Evolutionary conservation across 2,113 vertebrate species (phyloP).

Genomic region (Periophthalmus modestus): DNA sequence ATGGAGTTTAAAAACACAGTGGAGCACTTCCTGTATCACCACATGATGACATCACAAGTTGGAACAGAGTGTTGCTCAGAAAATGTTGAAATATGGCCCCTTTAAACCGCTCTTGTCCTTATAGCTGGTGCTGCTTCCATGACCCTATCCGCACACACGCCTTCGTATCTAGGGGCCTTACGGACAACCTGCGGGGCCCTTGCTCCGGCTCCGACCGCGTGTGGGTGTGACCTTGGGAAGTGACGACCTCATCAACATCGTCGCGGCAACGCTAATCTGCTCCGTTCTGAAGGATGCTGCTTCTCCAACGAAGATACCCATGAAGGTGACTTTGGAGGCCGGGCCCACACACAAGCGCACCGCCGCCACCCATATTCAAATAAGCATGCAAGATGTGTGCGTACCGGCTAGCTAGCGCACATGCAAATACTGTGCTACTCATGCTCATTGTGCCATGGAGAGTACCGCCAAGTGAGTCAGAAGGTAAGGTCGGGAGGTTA

Average conservation of each 20-base stretch:
- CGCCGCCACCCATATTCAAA: conserved; percentile 35
- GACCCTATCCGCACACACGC: conserved; percentile 25
- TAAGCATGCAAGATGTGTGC: conserved; percentile 13
- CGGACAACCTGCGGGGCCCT: conserved; percentile 36
- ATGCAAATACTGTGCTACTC: not conserved
- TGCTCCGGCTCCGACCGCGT: conserved; percentile 36
- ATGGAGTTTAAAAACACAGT: too few relatives aligned
- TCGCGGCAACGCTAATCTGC: conserved; percentile 75
- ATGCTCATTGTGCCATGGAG: not conserved
- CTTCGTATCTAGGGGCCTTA: conserved; percentile 12
- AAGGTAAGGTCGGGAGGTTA: not conserved
- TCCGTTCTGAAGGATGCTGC: conserved; percentile 76
- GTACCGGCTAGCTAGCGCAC: not conserved
- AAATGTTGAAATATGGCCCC: too few relatives aligned
- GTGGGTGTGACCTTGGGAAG: conserved; percentile 73
- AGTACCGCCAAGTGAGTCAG: not conserved
- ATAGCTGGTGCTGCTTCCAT: not conserved
- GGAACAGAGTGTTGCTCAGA: too few relatives aligned
- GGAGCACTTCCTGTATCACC: too few relatives aligned
- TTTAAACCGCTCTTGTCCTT: too few relatives aligned
- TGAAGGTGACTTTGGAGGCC: conserved; percentile 74
- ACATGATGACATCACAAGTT: too few relatives aligned
- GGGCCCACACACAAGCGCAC: not conserved
- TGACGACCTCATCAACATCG: conserved; percentile 76
- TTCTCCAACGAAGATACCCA: conserved; percentile 64